A percentile compares a stretch with the other conserved stretches of the same genome.
phyloP scores from a whole-genome alignment of 2,888 invertebrate genomes.

The Pristionchus maxplancki region DNA sequence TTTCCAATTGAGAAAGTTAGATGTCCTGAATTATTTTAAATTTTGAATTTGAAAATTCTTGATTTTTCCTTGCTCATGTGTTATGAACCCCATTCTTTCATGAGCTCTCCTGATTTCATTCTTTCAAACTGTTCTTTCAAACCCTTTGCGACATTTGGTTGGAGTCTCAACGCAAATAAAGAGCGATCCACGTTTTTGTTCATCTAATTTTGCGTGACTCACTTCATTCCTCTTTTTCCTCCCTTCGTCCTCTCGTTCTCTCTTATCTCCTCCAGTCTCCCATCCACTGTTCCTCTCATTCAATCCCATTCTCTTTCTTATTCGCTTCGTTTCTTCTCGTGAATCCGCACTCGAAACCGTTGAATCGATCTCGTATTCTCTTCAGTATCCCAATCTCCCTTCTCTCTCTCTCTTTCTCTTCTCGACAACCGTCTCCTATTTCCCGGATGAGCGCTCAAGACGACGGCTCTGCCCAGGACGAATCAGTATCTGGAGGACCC shows the following conservation, averaged over 20 bases:
- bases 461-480: slow-evolving; percentile 50
- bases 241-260: slow-evolving; percentile 48
- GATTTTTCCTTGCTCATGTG: no score
- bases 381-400: background rate
- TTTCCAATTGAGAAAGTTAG: no score
- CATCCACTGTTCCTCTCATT: background rate
- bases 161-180: background rate
- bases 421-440: background rate
- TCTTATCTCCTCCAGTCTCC: slow-evolving; percentile 44
- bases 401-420: background rate
- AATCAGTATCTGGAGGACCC: slow-evolving; percentile 41
- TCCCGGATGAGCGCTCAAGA: slow-evolving; percentile 14
- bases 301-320: slow-evolving; percentile 33
- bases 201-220: slow-evolving; percentile 8
- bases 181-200: slow-evolving; percentile 23
- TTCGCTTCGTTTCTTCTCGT: background rate
- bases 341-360: background rate
- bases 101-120: background rate
- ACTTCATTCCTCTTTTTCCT: slow-evolving; percentile 30
- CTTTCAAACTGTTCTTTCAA: no score
- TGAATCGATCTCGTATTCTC: background rate
- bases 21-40: no score
- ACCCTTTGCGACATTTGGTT: no score
- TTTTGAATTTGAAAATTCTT: no score
- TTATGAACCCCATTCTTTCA: background rate